phyloP scores from a whole-genome alignment of 2,113 vertebrate genomes.

The Tenrec ecaudatus region DNA sequence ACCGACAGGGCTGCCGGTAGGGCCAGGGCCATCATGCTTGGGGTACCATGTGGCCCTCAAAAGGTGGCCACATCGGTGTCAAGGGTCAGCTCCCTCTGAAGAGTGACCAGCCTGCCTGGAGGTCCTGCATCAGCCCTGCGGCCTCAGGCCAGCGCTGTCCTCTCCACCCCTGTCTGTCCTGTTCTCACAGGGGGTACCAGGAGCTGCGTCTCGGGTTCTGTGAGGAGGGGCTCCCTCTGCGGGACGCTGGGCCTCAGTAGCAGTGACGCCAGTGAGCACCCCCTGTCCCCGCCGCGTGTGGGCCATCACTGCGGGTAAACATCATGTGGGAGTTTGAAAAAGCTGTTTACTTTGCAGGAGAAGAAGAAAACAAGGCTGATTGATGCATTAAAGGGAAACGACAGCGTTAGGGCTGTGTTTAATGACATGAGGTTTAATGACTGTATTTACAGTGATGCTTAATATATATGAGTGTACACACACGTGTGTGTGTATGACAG shows the following conservation, averaged over 20 bases:
- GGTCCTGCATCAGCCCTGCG: neutral
- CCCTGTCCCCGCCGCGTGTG: rapidly evolving
- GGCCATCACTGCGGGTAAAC: neutral
- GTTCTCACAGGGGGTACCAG: neutral
- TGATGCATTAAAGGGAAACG: too few relatives aligned
- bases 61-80: rapidly evolving
- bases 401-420: neutral
- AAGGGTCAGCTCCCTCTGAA: neutral
- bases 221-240: neutral
- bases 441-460: neutral
- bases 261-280: neutral
- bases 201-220: too few relatives aligned
- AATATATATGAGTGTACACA: neutral
- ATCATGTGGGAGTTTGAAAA: too few relatives aligned
- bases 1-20: too few relatives aligned
- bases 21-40: too few relatives aligned
- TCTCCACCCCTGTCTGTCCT: neutral
- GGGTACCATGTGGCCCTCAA: too few relatives aligned
- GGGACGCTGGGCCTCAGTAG: neutral
- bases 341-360: neutral
- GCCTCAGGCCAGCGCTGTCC: too few relatives aligned
- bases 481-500: neutral
- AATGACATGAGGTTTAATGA: neutral
- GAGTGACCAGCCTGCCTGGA: rapidly evolving
- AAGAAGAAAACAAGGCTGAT: neutral